A percentile compares a stretch with the other conserved stretches of the same genome.
Evolutionary conservation across 1,140 invertebrate genomes (phyloP).

Genomic region (Bursaphelenchus mucronatus): DNA sequence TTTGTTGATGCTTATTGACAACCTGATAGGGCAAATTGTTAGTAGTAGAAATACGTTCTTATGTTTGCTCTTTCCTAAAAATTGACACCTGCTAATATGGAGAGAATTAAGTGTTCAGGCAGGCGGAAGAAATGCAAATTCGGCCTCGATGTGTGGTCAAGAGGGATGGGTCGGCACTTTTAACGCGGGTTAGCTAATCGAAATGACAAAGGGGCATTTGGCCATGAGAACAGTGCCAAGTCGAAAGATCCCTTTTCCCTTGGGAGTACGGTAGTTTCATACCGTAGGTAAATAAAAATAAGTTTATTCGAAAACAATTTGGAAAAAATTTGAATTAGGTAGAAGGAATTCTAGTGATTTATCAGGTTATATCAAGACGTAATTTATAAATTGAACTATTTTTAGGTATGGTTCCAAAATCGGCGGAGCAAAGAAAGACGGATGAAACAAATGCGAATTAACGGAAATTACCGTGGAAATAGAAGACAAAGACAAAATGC

Average conservation of each 20-base stretch:
- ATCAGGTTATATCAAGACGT: not conserved
- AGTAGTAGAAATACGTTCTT: too few species aligned
- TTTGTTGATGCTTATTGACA: too few species aligned
- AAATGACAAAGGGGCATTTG: too few species aligned
- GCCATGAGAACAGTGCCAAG: too few species aligned
- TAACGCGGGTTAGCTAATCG: not conserved
- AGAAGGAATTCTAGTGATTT: not conserved
- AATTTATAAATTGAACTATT: not conserved
- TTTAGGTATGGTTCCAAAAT: slow-evolving; percentile 71
- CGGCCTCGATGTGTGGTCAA: too few species aligned
- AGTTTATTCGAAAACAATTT: not conserved
- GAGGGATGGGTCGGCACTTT: not conserved
- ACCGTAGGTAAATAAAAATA: not conserved
- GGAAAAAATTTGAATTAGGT: not conserved
- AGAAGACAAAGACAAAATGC: too few species aligned
- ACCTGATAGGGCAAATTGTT: too few species aligned
- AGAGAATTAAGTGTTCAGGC: too few species aligned
- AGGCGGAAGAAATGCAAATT: too few species aligned
- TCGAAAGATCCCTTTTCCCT: not conserved
- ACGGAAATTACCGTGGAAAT: slow-evolving; percentile 37
- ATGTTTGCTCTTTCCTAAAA: too few species aligned
- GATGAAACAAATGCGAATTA: slow-evolving; percentile 64
- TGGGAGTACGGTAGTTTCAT: not conserved
- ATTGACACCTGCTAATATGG: too few species aligned
- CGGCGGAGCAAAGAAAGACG: slow-evolving; percentile 67